Base-by-base conservation (phyloP, 2,888 invertebrate species). In the Drosophila multiciliata region DNA sequence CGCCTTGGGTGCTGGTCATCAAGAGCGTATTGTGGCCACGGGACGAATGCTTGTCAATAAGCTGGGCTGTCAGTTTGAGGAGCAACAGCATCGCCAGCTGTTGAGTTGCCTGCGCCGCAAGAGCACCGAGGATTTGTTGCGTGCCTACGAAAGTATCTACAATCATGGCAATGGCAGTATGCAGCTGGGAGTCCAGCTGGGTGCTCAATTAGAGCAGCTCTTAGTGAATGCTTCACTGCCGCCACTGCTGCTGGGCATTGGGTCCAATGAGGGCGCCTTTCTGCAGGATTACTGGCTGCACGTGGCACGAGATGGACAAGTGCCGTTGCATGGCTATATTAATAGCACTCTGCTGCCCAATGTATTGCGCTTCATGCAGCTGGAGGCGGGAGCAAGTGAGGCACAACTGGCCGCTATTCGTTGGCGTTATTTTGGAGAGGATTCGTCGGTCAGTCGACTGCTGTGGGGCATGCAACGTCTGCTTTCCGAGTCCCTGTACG, bases 191-290 rank as follows among this genome's bases (percentile, higher is more conserved):
- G 96, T 96, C 2, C 94, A 95, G 32, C 92, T 95, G 2, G 15
- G 66, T 8, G 60, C 59, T 0, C 61, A 48, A 1, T 32, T 84
- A 59, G 71, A 72, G 7, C 62, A 74, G 49, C 72, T 38, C 0
- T 23, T 86, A 32, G 54, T 6, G 0, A 89, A 86, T 20, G 59
- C 36, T 3, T 65, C 85, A 0, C 60, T 91, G 91, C 94, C 96
- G 20, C 95, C 96, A 35, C 92, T 96, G 53, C 92, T 97, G 63
- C 94, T 96, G 58, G 96, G 96, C 29, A 94, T 96, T 59, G 94
- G 95, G n/a, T 95, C 95, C 82, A 95, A 96, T 78, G 96, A 96
- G 90, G 95, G 95, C 35, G 93, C 95, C 50, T 94, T 95, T 78
- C 93, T 94, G 93, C 81, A 94, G 94, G 94, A 94, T 82, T 94